A percentile compares a stretch with the other conserved stretches of the same genome.
phyloP scores from a whole-genome alignment of 2,113 vertebrate genomes.

The Callaeas wilsoni region DNA sequence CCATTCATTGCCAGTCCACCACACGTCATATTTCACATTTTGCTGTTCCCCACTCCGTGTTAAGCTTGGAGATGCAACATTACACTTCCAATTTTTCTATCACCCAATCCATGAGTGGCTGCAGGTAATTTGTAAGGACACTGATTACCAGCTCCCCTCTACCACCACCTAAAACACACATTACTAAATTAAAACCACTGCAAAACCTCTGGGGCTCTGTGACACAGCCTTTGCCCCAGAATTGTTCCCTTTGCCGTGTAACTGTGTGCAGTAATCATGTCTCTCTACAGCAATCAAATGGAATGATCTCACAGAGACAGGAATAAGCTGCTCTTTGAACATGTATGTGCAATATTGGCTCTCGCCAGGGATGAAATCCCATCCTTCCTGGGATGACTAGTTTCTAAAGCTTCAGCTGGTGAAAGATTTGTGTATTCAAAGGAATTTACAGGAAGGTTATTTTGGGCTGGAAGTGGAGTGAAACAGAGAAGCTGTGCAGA shows the following conservation, averaged over 20 bases:
- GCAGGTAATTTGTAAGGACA: background rate
- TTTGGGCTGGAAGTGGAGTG: background rate
- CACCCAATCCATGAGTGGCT: background rate
- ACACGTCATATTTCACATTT: background rate
- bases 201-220: background rate
- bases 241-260: background rate
- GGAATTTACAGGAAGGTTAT: background rate
- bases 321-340: background rate
- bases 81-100: background rate
- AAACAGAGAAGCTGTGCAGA: background rate
- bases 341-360: background rate
- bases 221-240: background rate
- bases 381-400: background rate
- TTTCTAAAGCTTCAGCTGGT: background rate
- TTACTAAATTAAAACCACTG: background rate
- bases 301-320: background rate
- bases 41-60: background rate
- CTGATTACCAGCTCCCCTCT: background rate
- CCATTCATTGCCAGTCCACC: background rate
- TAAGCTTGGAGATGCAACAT: background rate
- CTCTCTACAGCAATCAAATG: fast-evolving
- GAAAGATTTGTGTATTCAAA: background rate
- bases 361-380: background rate
- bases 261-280: background rate
- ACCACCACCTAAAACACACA: background rate